Conservation (phyloP, 2,888 invertebrate species). For the Prenolepis imparis region DNA sequence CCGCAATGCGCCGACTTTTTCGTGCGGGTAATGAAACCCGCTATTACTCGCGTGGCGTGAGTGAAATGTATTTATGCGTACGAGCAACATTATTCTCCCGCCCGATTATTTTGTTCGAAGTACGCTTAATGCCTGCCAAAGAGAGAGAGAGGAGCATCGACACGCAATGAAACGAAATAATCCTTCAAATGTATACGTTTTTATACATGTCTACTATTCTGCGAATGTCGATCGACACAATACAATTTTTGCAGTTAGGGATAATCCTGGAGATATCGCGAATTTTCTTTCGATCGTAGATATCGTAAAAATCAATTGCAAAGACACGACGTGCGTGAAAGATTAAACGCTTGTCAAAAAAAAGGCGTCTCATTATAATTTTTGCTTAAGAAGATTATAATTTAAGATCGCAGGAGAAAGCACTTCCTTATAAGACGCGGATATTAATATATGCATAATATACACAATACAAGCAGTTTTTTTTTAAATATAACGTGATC, state of each 20-base stretch:
- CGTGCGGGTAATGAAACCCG: conserved; percentile 77
- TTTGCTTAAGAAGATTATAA: neutral
- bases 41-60: conserved; percentile 77
- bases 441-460: neutral
- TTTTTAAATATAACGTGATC: neutral
- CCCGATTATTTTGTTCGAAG: conserved; percentile 70
- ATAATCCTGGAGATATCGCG: neutral
- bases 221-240: conserved; percentile 20
- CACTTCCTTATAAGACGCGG: neutral
- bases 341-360: conserved; percentile 15
- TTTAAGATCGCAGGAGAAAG: neutral
- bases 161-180: conserved; percentile 53
- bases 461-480: neutral
- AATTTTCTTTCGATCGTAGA: neutral
- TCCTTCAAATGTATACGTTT: conserved; percentile 28
- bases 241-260: neutral
- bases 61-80: conserved; percentile 74
- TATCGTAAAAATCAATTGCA: conserved; percentile 20
- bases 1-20: conserved; percentile 67
- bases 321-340: neutral
- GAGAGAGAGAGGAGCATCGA: conserved; percentile 41
- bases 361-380: neutral
- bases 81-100: conserved; percentile 70
- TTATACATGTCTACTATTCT: neutral
- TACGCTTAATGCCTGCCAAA: conserved; percentile 58